phyloP scores from a whole-genome alignment of 2,888 invertebrate species.

The Platycheirus albimanus region DNA sequence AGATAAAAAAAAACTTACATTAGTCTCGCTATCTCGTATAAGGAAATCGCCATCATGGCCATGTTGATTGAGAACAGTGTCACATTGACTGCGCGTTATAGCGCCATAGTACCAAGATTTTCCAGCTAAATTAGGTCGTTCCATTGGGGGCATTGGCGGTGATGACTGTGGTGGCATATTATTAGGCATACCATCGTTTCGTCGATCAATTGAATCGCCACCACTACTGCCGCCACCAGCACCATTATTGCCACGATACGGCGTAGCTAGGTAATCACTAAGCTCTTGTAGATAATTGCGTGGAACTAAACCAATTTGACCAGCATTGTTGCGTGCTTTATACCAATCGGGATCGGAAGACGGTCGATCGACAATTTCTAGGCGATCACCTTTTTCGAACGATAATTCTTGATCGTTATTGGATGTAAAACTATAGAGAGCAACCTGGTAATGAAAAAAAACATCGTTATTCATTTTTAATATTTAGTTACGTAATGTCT shows the following conservation, averaged over 20 bases:
- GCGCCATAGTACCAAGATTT: slow-evolving; percentile 99
- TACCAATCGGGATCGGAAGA: slow-evolving; percentile 99
- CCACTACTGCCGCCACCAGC: slow-evolving; percentile 82
- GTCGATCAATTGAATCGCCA: slow-evolving; percentile 84
- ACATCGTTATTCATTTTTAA: too few species aligned
- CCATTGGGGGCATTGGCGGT: slow-evolving; percentile 82
- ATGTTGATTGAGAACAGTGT: slow-evolving; percentile 95
- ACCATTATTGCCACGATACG: slow-evolving; percentile 86
- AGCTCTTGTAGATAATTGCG: slow-evolving; percentile 96
- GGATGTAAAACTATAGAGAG: slow-evolving; percentile 96
- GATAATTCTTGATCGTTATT: slow-evolving; percentile 98
- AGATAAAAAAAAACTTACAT: too few species aligned
- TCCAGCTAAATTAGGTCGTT: slow-evolving; percentile 88
- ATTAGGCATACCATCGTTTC: slow-evolving; percentile 81
- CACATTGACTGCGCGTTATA: slow-evolving; percentile 97
- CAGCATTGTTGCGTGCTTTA: slow-evolving; percentile 96
- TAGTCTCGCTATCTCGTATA: slow-evolving; percentile 99
- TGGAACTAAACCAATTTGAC: slow-evolving; percentile 97
- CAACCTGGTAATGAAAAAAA: slow-evolving; percentile 84
- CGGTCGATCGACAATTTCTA: slow-evolving; percentile 98
- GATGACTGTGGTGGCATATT: slow-evolving; percentile 79
- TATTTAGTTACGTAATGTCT: too few species aligned
- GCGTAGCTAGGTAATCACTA: slow-evolving; percentile 93
- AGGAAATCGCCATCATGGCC: slow-evolving; percentile 99
- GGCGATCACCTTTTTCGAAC: slow-evolving; percentile 97